Percentiles rank a stretch among this genome's conserved stretches.
phyloP scores from a whole-genome alignment of 2,797 vertebrate genomes.

The Balearica regulorum region DNA sequence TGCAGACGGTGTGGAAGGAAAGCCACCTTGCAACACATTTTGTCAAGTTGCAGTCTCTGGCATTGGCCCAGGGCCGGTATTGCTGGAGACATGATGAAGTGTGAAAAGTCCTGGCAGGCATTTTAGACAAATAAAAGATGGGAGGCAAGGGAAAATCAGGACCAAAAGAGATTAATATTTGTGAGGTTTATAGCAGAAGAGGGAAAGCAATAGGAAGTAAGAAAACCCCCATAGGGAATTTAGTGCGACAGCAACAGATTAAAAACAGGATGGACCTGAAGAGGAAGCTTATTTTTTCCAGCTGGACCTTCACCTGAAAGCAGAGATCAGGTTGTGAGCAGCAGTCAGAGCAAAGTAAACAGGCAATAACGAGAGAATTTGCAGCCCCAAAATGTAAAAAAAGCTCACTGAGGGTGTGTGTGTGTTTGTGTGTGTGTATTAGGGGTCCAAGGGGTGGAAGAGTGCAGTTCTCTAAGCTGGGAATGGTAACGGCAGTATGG shows the following conservation, averaged over 20 bases:
- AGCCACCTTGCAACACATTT: conserved; percentile 72
- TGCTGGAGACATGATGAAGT: conserved; percentile 77
- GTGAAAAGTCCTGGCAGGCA: conserved; percentile 76
- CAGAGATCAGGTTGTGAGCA: conserved; percentile 40
- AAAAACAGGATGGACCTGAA: conserved; percentile 70
- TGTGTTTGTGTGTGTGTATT: background rate
- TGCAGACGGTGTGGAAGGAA: conserved; percentile 58
- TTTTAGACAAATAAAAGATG: conserved; percentile 72
- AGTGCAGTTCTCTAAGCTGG: background rate
- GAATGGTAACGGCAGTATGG: background rate
- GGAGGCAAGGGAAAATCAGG: conserved; percentile 65
- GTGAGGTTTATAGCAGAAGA: conserved; percentile 71
- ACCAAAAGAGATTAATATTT: conserved; percentile 75
- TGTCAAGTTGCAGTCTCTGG: conserved; percentile 70
- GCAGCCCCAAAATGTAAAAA: background rate
- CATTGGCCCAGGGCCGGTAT: conserved; percentile 65
- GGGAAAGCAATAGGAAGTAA: conserved; percentile 76
- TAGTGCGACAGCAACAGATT: conserved; percentile 69
- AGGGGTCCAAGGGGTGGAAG: background rate
- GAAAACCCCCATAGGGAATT: conserved; percentile 50
- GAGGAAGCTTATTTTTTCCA: conserved; percentile 74
- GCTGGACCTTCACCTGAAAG: conserved; percentile 63
- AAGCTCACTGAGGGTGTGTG: background rate
- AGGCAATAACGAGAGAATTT: conserved; percentile 52
- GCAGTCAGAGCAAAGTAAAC: conserved; percentile 59